Evolutionary conservation across 2,113 vertebrate genomes (phyloP), one percentile per base, ranked within the genome.

Genomic region (Passer montanus): DNA sequence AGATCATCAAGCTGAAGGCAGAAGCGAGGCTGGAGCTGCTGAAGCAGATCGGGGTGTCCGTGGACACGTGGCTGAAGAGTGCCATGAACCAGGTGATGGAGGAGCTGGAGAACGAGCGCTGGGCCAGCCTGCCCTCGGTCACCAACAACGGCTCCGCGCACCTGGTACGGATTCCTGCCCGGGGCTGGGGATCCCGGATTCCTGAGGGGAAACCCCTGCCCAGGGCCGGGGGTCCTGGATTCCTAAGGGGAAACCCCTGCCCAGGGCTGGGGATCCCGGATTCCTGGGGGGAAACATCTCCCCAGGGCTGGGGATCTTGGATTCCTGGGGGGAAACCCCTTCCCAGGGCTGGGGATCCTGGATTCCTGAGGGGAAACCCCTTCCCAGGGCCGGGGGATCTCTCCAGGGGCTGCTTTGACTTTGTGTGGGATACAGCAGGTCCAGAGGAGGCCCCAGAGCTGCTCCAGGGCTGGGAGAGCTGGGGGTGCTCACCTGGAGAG

Each of bases 21-120:
- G 99, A 99, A 67, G 99, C 99, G 13, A 98, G 99, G 21, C 97
- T 99, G 30, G 99, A 99, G 58, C 98, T 99, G 78, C 97, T 99
- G 37, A 98, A 99, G 72, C 99, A 99, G 96, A 99, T 99, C 1
- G 99, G 99, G 0, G 99, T 99, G 69, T 99, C 99, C 0, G 99
- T 99, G 97, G 99, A 99, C 73, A 99, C 99, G 2, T 99, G 99
- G 99, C 97, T 99, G 9, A 99, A 99, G 90, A 99, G 99, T 4
- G 99, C 99, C 53, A 99, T 99, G 99, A 99, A 99, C 96, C 99
- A 99, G 97, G 99, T 99, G 94, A 99, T 99, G 99, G 99, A 99
- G 67, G 99, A 99, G 76, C 98, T 99, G 97, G 99, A 99, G 92
- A 99, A 98, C n/a, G 99, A 99, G 90, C 98, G 99, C 58, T 99